Conservation (phyloP, 1,140 invertebrate species). For the Drosophila mayri region DNA sequence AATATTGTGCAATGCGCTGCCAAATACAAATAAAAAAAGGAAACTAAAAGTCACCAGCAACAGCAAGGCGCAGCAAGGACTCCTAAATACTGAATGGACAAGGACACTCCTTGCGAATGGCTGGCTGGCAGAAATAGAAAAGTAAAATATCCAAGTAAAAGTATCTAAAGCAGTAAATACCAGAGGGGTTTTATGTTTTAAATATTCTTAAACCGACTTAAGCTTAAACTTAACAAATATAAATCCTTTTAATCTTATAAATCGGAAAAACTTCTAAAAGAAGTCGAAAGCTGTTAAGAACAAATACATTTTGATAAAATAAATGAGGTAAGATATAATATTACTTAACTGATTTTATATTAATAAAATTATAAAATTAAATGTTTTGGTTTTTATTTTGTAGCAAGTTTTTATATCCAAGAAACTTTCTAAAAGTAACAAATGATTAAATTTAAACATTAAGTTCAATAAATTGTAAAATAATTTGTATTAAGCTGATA, state of each 20-base stretch:
- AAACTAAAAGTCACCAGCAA: conserved; percentile 28
- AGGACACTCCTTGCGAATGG: conserved; percentile 15
- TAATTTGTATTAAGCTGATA: background rate
- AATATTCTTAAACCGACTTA: background rate
- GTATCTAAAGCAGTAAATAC: conserved; percentile 1
- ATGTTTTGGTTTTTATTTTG: background rate
- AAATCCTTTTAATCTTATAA: background rate
- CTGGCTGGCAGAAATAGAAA: background rate
- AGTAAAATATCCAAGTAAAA: conserved; percentile 2
- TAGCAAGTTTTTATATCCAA: background rate
- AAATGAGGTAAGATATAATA: background rate
- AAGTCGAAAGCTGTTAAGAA: background rate
- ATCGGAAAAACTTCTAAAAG: background rate
- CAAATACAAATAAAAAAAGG: conserved; percentile 59
- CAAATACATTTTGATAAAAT: background rate
- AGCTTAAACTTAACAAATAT: background rate
- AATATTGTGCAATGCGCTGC: conserved; percentile 77
- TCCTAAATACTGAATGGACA: conserved; percentile 20
- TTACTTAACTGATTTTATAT: background rate
- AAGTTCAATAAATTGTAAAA: background rate
- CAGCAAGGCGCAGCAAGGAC: conserved; percentile 14
- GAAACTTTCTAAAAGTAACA: no score
- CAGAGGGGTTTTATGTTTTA: background rate
- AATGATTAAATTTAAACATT: background rate
- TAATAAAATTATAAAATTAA: background rate